Conservation (phyloP, 2,113 vertebrate genomes). For the Cacatua alba region DNA sequence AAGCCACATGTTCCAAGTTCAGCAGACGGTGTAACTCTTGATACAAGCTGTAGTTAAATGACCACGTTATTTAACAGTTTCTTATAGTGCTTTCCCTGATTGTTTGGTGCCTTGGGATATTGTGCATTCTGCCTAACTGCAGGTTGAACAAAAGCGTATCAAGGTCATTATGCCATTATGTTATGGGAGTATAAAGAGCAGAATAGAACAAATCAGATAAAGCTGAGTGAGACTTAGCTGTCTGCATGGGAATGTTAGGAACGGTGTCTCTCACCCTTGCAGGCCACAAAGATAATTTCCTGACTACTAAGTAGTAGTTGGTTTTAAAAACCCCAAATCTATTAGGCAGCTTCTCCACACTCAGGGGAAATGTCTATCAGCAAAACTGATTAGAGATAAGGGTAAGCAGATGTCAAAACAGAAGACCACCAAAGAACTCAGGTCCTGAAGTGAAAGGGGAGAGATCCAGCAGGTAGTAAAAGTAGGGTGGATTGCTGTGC, state of each 20-base stretch:
- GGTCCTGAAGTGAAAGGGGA: neutral
- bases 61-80: slow-evolving; percentile 7
- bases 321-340: slow-evolving; percentile 27
- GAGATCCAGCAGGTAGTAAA: slow-evolving; percentile 24
- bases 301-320: slow-evolving; percentile 49
- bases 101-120: neutral
- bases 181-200: neutral
- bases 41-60: neutral
- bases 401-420: slow-evolving; percentile 66
- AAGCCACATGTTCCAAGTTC: too few relatives aligned
- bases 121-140: neutral
- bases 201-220: neutral
- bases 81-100: neutral
- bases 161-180: neutral
- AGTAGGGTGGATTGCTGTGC: neutral
- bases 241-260: slow-evolving; percentile 22
- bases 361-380: slow-evolving; percentile 68
- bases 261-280: slow-evolving; percentile 21
- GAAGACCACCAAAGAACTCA: slow-evolving; percentile 70
- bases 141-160: slow-evolving; percentile 32
- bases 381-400: slow-evolving; percentile 74
- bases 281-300: slow-evolving; percentile 64
- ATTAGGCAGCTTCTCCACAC: slow-evolving; percentile 18
- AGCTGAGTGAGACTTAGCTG: neutral
- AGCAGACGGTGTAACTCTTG: neutral